Percentiles rank a stretch among this genome's conserved stretches.
Evolutionary conservation across 2,888 invertebrate species (phyloP).

Genomic region (Lithosia quadra): DNA sequence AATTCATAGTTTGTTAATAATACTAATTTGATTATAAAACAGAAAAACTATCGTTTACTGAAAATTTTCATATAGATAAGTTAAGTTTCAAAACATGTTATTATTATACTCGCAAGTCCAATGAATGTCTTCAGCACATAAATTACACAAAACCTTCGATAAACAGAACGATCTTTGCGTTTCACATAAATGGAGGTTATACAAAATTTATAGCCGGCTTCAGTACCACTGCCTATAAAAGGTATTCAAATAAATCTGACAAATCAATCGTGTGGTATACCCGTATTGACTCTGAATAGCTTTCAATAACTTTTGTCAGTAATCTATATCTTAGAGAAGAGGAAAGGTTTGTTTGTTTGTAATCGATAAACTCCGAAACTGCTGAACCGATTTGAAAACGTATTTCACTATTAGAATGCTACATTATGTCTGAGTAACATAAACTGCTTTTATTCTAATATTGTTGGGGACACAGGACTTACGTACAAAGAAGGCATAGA

Average conservation of each 20-base stretch:
- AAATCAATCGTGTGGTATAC: slow-evolving; percentile 32
- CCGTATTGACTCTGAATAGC: slow-evolving; percentile 21
- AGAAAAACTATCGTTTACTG: not conserved
- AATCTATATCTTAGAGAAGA: slow-evolving; percentile 6
- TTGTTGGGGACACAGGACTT: too few relatives aligned
- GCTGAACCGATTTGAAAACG: too few relatives aligned
- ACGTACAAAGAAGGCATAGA: too few relatives aligned
- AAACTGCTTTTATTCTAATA: too few relatives aligned
- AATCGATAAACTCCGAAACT: not conserved
- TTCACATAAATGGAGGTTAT: slow-evolving; percentile 14
- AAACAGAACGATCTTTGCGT: slow-evolving; percentile 10
- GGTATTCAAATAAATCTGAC: slow-evolving; percentile 29
- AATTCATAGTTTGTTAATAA: too few relatives aligned
- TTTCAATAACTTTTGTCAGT: slow-evolving; percentile 30
- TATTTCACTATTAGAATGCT: too few relatives aligned
- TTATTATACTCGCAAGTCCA: not conserved
- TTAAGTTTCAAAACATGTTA: not conserved
- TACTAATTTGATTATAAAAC: not conserved
- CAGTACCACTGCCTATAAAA: slow-evolving; percentile 7
- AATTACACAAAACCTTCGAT: not conserved
- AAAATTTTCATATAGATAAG: not conserved
- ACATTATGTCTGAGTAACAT: too few relatives aligned
- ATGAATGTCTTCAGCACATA: not conserved
- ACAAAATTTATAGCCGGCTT: slow-evolving; percentile 10
- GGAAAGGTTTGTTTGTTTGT: not conserved